Percentiles rank a stretch among this genome's conserved stretches.
Evolutionary conservation across 2,888 invertebrate species (phyloP).

Genomic region (Cheilosia impressa): DNA sequence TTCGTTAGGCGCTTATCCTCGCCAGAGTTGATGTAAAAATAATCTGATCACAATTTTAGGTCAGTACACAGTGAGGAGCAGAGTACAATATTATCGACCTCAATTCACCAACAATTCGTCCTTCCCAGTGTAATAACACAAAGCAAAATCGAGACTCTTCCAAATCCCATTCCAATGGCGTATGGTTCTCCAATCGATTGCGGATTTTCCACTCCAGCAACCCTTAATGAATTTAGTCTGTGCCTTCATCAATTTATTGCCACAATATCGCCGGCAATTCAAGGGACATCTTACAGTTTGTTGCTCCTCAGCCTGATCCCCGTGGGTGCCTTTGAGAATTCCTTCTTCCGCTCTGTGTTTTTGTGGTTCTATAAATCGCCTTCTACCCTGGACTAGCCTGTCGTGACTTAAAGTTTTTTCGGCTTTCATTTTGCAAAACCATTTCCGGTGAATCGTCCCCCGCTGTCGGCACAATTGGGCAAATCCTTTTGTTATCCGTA

Average conservation of each 20-base stretch:
- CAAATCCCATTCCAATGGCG: background rate
- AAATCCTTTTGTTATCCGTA: slow-evolving; percentile 1
- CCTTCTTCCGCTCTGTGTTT: background rate
- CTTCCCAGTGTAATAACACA: background rate
- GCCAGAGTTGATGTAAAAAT: too few relatives aligned
- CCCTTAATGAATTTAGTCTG: slow-evolving; percentile 27
- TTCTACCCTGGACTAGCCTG: background rate
- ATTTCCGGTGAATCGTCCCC: slow-evolving; percentile 18
- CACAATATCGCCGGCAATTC: slow-evolving; percentile 12
- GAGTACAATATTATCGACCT: background rate
- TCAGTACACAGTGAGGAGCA: too few relatives aligned
- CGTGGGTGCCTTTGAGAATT: slow-evolving; percentile 8
- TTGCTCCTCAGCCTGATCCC: slow-evolving; percentile 8
- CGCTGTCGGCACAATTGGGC: background rate
- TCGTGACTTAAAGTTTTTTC: background rate
- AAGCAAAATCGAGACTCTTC: background rate
- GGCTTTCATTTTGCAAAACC: slow-evolving; percentile 10
- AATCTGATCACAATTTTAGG: too few relatives aligned
- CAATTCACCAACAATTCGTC: background rate
- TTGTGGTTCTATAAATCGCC: background rate
- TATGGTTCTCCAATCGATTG: slow-evolving; percentile 15
- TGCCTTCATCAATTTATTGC: slow-evolving; percentile 36
- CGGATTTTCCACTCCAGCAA: slow-evolving; percentile 21
- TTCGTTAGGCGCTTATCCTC: too few relatives aligned
- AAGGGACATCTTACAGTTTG: slow-evolving; percentile 13